These are phyloP conservation scores for Danio jaintianensis DNA, from an alignment of 2,797 vertebrate species.

Conservation along the genomic window DNA sequence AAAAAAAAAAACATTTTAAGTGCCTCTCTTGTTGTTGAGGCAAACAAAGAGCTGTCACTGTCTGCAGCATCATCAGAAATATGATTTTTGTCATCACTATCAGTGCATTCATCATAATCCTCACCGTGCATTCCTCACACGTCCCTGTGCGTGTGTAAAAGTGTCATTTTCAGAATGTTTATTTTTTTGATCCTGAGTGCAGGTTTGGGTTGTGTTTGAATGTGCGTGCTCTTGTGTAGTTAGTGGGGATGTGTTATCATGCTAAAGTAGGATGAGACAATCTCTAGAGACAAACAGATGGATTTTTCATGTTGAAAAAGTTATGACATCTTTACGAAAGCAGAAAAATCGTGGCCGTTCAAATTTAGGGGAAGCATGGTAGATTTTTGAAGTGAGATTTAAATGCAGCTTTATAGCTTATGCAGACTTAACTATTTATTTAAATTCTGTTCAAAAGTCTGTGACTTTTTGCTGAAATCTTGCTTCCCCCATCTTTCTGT, in stretches of 20 bases:
- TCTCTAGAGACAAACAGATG: constrained; percentile 77
- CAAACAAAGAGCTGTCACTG: neutral
- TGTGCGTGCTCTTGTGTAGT: constrained; percentile 55
- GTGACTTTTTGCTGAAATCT: too few relatives aligned
- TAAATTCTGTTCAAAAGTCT: neutral
- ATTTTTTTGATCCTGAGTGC: constrained; percentile 27
- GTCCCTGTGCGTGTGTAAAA: too few relatives aligned
- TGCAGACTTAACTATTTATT: neutral
- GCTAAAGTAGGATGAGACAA: constrained; percentile 68
- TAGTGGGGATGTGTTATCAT: constrained; percentile 67
- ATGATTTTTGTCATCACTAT: neutral
- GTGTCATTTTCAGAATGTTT: constrained; percentile 9
- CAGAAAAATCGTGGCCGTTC: neutral
- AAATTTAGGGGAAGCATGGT: neutral
- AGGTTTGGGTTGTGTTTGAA: constrained; percentile 40
- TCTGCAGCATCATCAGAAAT: neutral
- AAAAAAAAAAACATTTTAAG: too few relatives aligned
- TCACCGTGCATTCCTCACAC: too few relatives aligned
- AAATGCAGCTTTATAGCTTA: neutral
- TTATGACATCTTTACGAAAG: constrained; percentile 65
- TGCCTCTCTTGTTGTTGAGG: too few relatives aligned
- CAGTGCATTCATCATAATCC: neutral
- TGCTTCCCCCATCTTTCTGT: too few relatives aligned
- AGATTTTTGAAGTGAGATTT: neutral
- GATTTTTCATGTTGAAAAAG: constrained; percentile 81